Percentiles rank a stretch among this genome's conserved stretches.
Conservation (phyloP, 1,140 invertebrate species). For the Drosophila malerkotliana region DNA sequence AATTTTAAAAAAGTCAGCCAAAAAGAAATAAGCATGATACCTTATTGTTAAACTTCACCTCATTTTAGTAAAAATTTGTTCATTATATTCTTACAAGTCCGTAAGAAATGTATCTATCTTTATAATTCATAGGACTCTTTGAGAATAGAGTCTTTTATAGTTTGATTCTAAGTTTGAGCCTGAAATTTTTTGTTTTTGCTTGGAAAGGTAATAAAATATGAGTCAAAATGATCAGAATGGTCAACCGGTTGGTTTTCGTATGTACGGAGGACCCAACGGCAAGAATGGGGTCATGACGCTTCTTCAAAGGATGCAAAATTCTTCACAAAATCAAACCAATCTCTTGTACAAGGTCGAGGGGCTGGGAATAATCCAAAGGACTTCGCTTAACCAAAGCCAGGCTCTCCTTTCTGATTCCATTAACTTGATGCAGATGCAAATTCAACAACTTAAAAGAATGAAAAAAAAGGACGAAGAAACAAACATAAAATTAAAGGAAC, state of each 20-base stretch:
- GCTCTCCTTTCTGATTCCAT: conserved; percentile 1
- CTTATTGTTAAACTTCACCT: background rate
- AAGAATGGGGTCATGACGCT: background rate
- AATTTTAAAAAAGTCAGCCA: conserved; percentile 88
- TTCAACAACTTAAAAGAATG: background rate
- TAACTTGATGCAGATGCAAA: background rate
- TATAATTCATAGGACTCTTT: background rate
- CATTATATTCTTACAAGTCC: background rate
- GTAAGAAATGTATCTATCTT: too few relatives aligned
- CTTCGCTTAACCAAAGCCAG: background rate
- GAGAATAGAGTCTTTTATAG: background rate
- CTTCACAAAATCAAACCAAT: too few relatives aligned
- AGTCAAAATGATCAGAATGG: background rate
- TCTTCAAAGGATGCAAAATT: background rate
- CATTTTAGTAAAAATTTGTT: background rate
- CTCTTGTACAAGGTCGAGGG: background rate
- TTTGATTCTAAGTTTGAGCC: background rate
- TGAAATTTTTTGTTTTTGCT: background rate
- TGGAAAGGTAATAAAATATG: background rate
- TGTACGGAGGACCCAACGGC: background rate
- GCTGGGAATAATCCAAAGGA: background rate
- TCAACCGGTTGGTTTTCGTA: background rate
- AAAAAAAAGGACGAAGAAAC: background rate
- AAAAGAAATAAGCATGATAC: conserved; percentile 6
- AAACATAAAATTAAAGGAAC: background rate